These are phyloP conservation scores for Drosophila robusta DNA, from an alignment of 2,888 invertebrate species.

Conservation along the genomic window DNA sequence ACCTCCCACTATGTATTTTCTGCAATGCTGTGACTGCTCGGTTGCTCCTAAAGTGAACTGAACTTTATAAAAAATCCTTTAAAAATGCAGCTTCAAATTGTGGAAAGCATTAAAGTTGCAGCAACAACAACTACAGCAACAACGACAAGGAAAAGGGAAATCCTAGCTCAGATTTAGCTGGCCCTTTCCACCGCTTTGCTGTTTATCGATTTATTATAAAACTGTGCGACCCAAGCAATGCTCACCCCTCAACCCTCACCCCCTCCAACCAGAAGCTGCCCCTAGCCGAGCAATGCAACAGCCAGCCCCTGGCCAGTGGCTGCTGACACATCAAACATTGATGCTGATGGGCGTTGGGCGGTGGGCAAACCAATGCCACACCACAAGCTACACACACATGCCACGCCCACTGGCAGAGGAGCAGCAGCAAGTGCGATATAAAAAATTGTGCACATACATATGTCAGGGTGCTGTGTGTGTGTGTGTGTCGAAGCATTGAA, in stretches of 20 bases:
- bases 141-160: constrained; percentile 31
- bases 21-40: not conserved
- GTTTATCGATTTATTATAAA: constrained; percentile 75
- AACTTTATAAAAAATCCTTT: constrained; percentile 23
- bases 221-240: constrained; percentile 40
- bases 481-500: constrained; percentile 71
- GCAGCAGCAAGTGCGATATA: constrained; percentile 65
- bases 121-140: not conserved
- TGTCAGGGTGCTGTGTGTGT: constrained; percentile 52
- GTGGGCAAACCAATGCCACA: constrained; percentile 57
- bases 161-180: constrained; percentile 44
- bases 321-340: constrained; percentile 77
- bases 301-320: constrained; percentile 33
- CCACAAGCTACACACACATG: constrained; percentile 56
- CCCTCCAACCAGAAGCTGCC: not conserved
- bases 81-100: constrained; percentile 8
- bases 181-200: constrained; percentile 29
- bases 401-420: constrained; percentile 51
- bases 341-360: constrained; percentile 60
- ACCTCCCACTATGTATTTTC: too few species aligned
- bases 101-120: constrained; percentile 17
- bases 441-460: constrained; percentile 62
- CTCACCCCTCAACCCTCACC: constrained; percentile 35
- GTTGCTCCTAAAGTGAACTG: not conserved
- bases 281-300: not conserved